Percentiles rank a stretch among this genome's conserved stretches.
Evolutionary conservation across 2,797 vertebrate species (phyloP).

Genomic region (Tamandua tetradactyla): DNA sequence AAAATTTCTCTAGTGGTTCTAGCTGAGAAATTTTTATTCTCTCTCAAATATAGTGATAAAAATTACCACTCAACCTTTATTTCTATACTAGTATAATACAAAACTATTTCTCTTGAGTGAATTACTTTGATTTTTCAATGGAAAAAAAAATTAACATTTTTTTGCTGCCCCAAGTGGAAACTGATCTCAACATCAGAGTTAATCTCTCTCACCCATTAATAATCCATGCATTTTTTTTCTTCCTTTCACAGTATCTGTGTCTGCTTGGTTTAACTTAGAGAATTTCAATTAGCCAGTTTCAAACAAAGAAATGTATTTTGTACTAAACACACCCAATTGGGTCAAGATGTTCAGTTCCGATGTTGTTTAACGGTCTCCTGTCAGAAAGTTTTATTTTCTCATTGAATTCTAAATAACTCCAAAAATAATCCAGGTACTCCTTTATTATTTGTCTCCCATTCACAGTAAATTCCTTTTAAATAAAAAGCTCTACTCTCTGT

Average conservation of each 20-base stretch:
- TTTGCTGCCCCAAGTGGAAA: conserved; percentile 13
- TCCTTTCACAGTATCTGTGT: conserved; percentile 11
- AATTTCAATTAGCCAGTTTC: conserved; percentile 42
- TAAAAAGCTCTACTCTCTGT: background rate
- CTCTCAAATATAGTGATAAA: conserved; percentile 3
- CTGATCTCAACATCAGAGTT: background rate
- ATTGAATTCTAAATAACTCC: background rate
- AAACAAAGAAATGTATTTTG: conserved; percentile 17
- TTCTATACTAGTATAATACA: background rate
- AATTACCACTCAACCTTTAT: conserved; percentile 28
- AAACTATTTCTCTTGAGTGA: conserved; percentile 35
- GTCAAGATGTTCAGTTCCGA: background rate
- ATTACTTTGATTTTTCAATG: conserved; percentile 55
- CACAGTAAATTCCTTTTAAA: conserved; percentile 9
- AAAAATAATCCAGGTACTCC: background rate
- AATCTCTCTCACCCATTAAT: conserved; percentile 32
- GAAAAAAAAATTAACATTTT: conserved; percentile 44
- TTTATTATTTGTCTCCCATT: background rate
- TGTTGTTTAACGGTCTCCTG: background rate
- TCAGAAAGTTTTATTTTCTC: background rate
- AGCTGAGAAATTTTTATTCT: conserved; percentile 50
- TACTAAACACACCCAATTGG: conserved; percentile 5
- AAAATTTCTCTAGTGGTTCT: conserved; percentile 48
- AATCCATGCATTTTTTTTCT: conserved; percentile 30
- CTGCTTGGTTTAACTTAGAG: background rate